Evolutionary conservation across 2,113 vertebrate species (phyloP), one percentile per base, ranked within the genome.

Genomic region (Rhinogobius similis): DNA sequence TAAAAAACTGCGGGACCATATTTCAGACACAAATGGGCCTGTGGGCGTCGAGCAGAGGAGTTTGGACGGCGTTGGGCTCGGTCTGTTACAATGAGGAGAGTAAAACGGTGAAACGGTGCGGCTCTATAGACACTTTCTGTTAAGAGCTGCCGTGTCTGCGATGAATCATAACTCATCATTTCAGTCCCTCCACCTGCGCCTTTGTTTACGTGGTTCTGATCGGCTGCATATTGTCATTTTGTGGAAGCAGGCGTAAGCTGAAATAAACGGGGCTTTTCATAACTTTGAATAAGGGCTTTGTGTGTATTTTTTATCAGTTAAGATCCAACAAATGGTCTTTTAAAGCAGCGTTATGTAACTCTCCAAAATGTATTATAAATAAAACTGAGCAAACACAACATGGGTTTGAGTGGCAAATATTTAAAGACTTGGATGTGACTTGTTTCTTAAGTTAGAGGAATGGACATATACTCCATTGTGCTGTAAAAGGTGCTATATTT

Each of bases 91-190:
- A 62, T 23, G 38, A 13, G 14, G 10, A 56, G 53, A 27, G 67
- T 78, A 23, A 73, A 82, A 70, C 55, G 9, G 70, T 78, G 21
- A 73, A 82, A 70, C 55, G 9, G 70, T 59, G 41, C 20, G 29
- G 12, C 11, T 41, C 76, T 79, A 69, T 79, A 68, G 43, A 61
- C 41, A 69, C 21, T 39, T 36, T 80, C 62, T 73, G 68, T 82
- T 78, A 7, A 41, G 72, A 76, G 78, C 62, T 26, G 48, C 71
- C 68, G 61, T 71, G 61, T 32, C 46, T 61, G n/a, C 44, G 55
- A 79, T 81, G 71, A 83, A 77, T 79, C 73, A 77, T 26, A 75
- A 66, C 62, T 70, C 26, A 27, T 18, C 55, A n/a, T 39, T 32
- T 18, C 65, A 76, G 63, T 75, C 64, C 76, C 69, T 66, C 69